Evolutionary conservation across 1,140 invertebrate species (phyloP).

Genomic region (Artemia franciscana): DNA sequence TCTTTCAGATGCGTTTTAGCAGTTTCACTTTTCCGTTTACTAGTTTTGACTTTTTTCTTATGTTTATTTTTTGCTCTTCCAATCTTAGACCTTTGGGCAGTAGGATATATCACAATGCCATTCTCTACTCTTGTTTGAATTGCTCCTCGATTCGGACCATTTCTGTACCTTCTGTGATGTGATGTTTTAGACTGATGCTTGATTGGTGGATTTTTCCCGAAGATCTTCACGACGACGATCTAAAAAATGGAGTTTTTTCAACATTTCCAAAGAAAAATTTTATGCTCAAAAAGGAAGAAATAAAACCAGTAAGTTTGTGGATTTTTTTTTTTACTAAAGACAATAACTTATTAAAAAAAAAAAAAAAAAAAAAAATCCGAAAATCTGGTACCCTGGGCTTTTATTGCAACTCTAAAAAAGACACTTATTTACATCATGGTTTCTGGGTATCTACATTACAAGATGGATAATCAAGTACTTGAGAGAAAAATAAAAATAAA

Average conservation of each 20-base stretch:
- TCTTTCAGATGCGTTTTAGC: background rate
- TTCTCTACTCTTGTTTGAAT: constrained; percentile 45
- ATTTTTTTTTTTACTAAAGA: background rate
- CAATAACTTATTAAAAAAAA: background rate
- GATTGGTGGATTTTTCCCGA: constrained; percentile 45
- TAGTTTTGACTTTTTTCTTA: constrained; percentile 19
- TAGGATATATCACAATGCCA: constrained; percentile 35
- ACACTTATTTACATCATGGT: too few relatives aligned
- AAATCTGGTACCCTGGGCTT: too few relatives aligned
- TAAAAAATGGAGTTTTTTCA: constrained; percentile 19
- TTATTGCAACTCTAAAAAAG: too few relatives aligned
- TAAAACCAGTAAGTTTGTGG: background rate
- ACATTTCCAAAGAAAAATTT: background rate
- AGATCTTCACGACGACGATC: constrained; percentile 47
- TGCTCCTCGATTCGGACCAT: constrained; percentile 32
- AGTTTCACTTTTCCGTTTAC: background rate
- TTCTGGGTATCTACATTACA: too few relatives aligned
- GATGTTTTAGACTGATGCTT: constrained; percentile 51
- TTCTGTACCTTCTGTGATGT: constrained; percentile 21
- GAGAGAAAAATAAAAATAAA: too few relatives aligned
- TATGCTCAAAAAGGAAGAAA: background rate
- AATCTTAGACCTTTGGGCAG: constrained; percentile 41
- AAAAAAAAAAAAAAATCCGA: background rate
- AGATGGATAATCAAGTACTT: too few relatives aligned
- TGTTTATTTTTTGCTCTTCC: constrained; percentile 47